Base-by-base conservation (phyloP, 2,888 invertebrate genomes). In the Heliconius hortense region DNA sequence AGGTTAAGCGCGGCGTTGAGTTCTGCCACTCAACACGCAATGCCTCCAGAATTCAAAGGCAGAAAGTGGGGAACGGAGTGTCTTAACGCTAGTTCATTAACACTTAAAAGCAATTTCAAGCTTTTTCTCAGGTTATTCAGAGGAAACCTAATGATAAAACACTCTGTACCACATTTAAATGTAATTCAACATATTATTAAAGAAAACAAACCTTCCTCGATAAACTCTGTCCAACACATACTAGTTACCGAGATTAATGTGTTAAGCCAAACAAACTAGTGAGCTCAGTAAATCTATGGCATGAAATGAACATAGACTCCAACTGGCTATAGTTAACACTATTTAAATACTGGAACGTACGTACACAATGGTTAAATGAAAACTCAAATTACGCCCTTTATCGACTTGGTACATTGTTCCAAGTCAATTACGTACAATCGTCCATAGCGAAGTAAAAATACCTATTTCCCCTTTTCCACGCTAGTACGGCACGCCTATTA, bases 391-490 rank as follows among this genome's bases (percentile, higher is more conserved):
- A 80, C 79, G 79, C 79, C 81, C 80, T 79, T 82, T 82, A 82
- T 82, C 79, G 80, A 80, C 79, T 80, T 80, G 79, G 77, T 81
- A 79, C 81, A 80, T 80, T 82, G 82, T 82, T 82, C 81, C 68
- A 78, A 82, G 82, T 81, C 82, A 82, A 83, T 83, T 82, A 82
- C 79, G 78, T 79, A 76, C 78, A 78, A 79, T 79, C 79, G 79
- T 77, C 66, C 76, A 74, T 76, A 74, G 80, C 74, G 78, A 79
- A 77, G 80, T 76, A 80, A 82, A 81, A 80, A 77, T 74, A 82
- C 82, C 80, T 76, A 79, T 81, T 80, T 78, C 74, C 67, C 77
- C 77, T 73, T 66, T 79, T 78, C 72, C 73, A 78, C 69, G 68
- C 72, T 67, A 75, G 75, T 64, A 76, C 74, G 73, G 78, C 59